These are phyloP conservation scores for Peromyscus aztecus DNA, from an alignment of 2,797 vertebrate species.

Conservation along the genomic window DNA sequence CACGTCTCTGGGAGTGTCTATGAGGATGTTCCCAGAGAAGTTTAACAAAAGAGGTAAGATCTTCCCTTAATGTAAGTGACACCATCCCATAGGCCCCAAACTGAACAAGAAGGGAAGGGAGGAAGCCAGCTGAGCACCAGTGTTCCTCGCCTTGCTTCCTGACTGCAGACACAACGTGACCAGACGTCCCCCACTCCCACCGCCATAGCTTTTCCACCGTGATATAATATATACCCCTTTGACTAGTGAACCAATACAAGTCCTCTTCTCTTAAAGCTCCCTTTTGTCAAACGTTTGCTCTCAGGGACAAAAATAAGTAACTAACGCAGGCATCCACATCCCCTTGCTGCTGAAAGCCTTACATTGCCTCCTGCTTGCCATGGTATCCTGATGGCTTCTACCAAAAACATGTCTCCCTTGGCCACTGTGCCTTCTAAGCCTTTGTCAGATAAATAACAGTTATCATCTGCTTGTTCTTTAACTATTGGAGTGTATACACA, in stretches of 20 bases:
- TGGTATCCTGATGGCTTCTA: not conserved
- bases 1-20: not conserved
- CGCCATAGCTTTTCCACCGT: not conserved
- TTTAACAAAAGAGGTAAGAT: not conserved
- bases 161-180: not conserved
- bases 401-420: no score
- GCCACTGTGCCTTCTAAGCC: not conserved
- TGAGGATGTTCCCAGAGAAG: not conserved
- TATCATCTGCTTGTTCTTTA: not conserved
- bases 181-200: not conserved
- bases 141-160: not conserved
- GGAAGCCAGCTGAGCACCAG: not conserved
- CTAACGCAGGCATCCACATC: not conserved
- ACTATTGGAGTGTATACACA: not conserved
- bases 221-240: not conserved
- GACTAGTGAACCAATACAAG: not conserved
- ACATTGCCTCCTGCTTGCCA: not conserved
- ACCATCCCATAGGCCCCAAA: not conserved
- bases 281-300: not conserved
- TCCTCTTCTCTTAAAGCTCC: not conserved
- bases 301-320: not conserved
- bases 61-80: not conserved
- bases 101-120: not conserved
- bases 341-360: not conserved
- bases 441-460: not conserved